Evolutionary conservation across 2,888 invertebrate species (phyloP), one percentile per base, ranked within the genome.

Genomic region (Taenaris catops): DNA sequence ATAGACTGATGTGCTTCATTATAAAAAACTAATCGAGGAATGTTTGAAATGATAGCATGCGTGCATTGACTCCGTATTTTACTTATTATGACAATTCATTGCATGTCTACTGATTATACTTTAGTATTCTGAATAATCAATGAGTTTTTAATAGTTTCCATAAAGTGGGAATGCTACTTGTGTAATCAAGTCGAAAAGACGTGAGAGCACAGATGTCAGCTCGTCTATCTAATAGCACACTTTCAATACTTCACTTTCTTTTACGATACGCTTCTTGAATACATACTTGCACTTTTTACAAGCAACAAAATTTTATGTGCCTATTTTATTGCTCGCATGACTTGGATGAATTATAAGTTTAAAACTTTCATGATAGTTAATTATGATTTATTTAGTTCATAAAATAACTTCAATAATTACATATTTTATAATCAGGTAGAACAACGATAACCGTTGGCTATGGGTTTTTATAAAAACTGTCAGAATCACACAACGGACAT

Each of bases 51-150:
- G 64, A 65, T 68, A 63, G 63, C 51, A 76, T 34, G 81, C 80
- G 78, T 83, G 81, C 53, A 57, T 53, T 58, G 62, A 69, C 73
- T 72, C 63, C 59, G 59, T 78, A 71, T 73, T 69, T 75, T 66
- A 70, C 65, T 57, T 59, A 57, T 69, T 63, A 65, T 65, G 66
- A 69, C 68, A 68, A 63, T 61, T 53, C 47, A 53, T 78, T 64
- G 78, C 81, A 76, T 79, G 81, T 63, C 51, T 49, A 56, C 49
- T 52, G 38, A 64, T 70, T 71, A 64, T 40, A 53, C 53, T 70
- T 76, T 67, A 71, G 58, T 71, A 76, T 78, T 73, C 73, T 61
- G 80, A 78, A 79, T 80, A 64, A 48, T 44, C 56, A 71, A 75
- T 71, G 61, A 69, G 50, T 55, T 45, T 66, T 58, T 73, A 69